A percentile compares a stretch with the other conserved stretches of the same genome.
These are phyloP conservation scores for Aphyosemion australe DNA, from an alignment of 2,113 vertebrate genomes.

Conservation along the genomic window DNA sequence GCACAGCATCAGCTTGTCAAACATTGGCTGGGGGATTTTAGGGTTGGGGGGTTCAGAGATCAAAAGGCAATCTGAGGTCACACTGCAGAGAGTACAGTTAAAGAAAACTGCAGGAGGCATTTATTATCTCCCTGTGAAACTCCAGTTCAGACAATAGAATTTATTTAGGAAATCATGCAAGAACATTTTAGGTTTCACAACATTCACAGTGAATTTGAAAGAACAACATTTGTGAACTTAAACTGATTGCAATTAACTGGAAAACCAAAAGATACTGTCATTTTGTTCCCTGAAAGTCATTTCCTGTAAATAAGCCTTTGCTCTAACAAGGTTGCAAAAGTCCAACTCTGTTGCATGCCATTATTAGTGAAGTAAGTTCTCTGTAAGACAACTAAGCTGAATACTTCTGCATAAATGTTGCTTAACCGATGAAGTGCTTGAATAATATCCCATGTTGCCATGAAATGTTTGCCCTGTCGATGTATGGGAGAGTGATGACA, in stretches of 20 bases:
- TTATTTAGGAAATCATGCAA: not conserved
- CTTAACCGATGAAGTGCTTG: not conserved
- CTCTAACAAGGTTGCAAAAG: constrained; percentile 43
- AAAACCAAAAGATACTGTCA: too few species aligned
- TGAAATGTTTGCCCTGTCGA: not conserved
- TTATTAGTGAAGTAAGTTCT: constrained; percentile 4
- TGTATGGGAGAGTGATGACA: constrained; percentile 3
- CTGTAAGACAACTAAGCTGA: too few species aligned
- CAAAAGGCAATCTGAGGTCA: constrained; percentile 51
- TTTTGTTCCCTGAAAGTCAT: too few species aligned
- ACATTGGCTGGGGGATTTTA: constrained; percentile 23
- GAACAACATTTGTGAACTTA: too few species aligned
- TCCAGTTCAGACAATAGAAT: not conserved
- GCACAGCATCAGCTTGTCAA: constrained; percentile 38
- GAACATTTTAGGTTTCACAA: not conserved
- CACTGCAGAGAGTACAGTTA: constrained; percentile 21
- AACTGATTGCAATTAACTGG: too few species aligned
- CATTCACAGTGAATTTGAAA: too few species aligned
- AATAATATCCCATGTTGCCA: not conserved
- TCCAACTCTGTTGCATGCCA: constrained; percentile 29
- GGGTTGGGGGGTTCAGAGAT: constrained; percentile 27
- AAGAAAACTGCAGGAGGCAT: constrained; percentile 7
- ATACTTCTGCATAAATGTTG: not conserved
- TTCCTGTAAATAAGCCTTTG: constrained; percentile 20
- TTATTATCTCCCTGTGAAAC: constrained; percentile 6